Evolutionary conservation across 2,888 invertebrate species (phyloP), one percentile per base, ranked within the genome.

Genomic region (Acanthosepion lycidas): DNA sequence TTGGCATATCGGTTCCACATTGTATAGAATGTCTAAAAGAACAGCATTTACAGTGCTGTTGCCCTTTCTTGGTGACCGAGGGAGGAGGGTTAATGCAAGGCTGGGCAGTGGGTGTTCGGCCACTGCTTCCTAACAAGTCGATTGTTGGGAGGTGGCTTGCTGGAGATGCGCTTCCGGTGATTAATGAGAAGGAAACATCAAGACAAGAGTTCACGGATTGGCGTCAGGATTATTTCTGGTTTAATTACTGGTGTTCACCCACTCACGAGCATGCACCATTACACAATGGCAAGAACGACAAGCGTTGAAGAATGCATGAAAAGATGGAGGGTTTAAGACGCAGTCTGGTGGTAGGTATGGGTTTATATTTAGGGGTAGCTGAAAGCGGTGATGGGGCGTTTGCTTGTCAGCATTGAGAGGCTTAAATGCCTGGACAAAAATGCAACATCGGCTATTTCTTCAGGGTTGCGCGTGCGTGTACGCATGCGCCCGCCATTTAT

Each of bases 81-180:
- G n/a, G 8, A 6, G 78, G n/a, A n/a, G 78, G n/a, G 28, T 78
- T n/a, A 78, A n/a, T 28, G 78, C 8, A n/a, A 78, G 9, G 28
- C 8, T 1, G 28, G 78, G 78, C 28, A 26, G 78, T n/a, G 9
- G n/a, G 78, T n/a, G 78, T 9, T n/a, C 78, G 28, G 78, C 28
- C 78, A 28, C 9, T 28, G 78, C 5, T 78, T 28, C 78, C 28
- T 78, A 42, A 42, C 42, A 26, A 78, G 78, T 78, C 78, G 26
- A 78, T 78, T 78, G n/a, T 78, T 78, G 78, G 78, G 78, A 78
- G 78, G 78, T 78, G 78, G 78, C 78, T 78, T n/a, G 5, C 78
- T 78, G 78, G 78, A 78, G 78, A 78, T n/a, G 78, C 78, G 26
- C 78, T 78, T 78, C 78, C 78, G 78, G 78, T 78, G 78, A 78